phyloP scores from a whole-genome alignment of 2,888 invertebrate species.

The Epinotia demarniana region DNA sequence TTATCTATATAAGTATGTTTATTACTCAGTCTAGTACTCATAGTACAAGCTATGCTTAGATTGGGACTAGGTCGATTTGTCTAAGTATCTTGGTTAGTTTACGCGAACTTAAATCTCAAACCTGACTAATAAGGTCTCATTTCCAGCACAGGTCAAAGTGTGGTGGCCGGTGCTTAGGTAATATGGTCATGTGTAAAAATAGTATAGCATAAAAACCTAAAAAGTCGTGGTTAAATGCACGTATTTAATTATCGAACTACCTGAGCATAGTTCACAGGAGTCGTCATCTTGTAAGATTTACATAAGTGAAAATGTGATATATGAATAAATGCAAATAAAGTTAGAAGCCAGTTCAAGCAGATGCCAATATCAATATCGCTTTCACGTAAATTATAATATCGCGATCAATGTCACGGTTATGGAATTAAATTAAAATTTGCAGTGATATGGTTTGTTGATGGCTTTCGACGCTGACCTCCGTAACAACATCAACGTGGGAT shows the following conservation, averaged over 20 bases:
- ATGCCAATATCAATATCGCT: slow-evolving; percentile 61
- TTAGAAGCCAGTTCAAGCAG: slow-evolving; percentile 62
- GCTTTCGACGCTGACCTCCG: not conserved
- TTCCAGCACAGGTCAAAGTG: not conserved
- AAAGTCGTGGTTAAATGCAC: too few species aligned
- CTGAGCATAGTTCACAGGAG: slow-evolving; percentile 65
- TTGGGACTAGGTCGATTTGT: too few species aligned
- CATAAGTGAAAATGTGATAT: slow-evolving; percentile 80
- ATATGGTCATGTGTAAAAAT: not conserved
- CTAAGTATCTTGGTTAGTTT: too few species aligned
- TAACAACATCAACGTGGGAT: not conserved
- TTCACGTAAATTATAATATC: slow-evolving; percentile 66
- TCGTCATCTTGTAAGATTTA: slow-evolving; percentile 64
- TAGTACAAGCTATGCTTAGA: too few species aligned
- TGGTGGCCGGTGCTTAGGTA: not conserved
- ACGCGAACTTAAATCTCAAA: not conserved
- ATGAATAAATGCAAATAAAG: slow-evolving; percentile 60
- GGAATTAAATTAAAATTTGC: slow-evolving; percentile 21
- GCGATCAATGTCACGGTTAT: slow-evolving; percentile 52
- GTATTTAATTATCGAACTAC: not conserved
- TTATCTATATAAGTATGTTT: too few species aligned
- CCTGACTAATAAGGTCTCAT: not conserved
- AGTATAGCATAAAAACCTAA: not conserved
- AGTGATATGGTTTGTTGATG: not conserved
- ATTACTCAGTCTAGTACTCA: too few species aligned